A percentile compares a stretch with the other conserved stretches of the same genome.
Evolutionary conservation across 2,797 vertebrate genomes (phyloP).

Genomic region (Phyllotis vaccarum): DNA sequence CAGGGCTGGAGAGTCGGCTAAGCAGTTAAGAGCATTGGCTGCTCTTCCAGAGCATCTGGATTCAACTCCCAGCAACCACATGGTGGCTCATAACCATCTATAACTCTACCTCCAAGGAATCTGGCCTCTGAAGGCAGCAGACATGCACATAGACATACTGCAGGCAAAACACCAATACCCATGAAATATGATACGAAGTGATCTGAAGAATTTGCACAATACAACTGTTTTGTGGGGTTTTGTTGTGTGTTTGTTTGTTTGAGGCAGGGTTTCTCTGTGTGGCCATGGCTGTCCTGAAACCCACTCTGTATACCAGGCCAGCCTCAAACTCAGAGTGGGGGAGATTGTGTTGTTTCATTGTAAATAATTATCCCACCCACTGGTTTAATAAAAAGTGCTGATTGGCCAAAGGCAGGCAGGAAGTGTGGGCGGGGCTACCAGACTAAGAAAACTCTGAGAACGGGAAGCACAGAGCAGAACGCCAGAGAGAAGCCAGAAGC

Average conservation of each 20-base stretch:
- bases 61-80: not conserved
- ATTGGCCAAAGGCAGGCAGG: too few relatives aligned
- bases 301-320: not conserved
- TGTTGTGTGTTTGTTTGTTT: not conserved
- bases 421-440: too few relatives aligned
- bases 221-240: not conserved
- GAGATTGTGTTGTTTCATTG: too few relatives aligned
- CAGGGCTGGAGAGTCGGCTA: not conserved
- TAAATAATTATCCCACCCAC: too few relatives aligned
- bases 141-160: not conserved
- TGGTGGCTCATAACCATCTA: not conserved
- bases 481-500: too few relatives aligned
- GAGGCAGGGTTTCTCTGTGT: not conserved
- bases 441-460: too few relatives aligned
- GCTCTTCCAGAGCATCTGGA: not conserved
- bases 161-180: not conserved
- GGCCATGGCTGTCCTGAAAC: not conserved
- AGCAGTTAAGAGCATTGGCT: not conserved
- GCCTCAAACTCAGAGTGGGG: not conserved
- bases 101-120: not conserved
- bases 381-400: too few relatives aligned
- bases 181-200: not conserved
- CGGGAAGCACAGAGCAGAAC: too few relatives aligned
- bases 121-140: not conserved
- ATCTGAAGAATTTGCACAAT: not conserved